These are phyloP conservation scores for Neolamprologus modestus DNA, from an alignment of 2,113 vertebrate genomes.

Conservation along the genomic window DNA sequence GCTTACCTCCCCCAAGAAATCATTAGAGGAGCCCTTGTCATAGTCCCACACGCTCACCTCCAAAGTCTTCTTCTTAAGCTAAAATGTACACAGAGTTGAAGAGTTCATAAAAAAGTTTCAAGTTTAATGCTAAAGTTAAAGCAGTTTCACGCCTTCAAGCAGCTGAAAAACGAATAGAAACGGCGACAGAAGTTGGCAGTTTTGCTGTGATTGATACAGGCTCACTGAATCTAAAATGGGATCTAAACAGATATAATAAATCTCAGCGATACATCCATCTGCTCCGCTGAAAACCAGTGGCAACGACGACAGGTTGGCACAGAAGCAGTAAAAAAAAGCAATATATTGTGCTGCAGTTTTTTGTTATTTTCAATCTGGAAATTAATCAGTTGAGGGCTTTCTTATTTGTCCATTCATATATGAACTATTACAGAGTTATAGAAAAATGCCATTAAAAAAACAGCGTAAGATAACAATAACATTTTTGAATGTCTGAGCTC, in stretches of 20 bases:
- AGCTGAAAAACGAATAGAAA: not conserved
- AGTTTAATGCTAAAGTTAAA: not conserved
- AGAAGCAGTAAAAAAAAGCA: not conserved
- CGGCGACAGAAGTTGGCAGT: not conserved
- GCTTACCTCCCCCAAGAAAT: constrained; percentile 96
- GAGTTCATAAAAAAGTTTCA: not conserved
- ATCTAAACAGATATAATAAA: constrained; percentile 12
- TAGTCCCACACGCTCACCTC: constrained; percentile 99
- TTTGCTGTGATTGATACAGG: not conserved
- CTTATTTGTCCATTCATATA: not conserved
- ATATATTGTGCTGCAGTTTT: not conserved
- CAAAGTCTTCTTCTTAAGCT: constrained; percentile 98
- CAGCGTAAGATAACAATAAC: not conserved
- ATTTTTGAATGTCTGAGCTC: not conserved
- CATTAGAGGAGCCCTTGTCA: constrained; percentile 93
- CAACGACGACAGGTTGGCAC: not conserved
- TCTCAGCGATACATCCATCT: constrained; percentile 3
- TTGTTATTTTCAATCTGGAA: not conserved
- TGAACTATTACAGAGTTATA: not conserved
- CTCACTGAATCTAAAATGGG: constrained; percentile 14
- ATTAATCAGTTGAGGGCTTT: not conserved
- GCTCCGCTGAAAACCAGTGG: not conserved
- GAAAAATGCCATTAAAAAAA: not conserved
- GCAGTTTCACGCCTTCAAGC: not conserved
- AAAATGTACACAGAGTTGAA: constrained; percentile 35